Evolutionary conservation across 2,113 vertebrate species (phyloP).

Genomic region (Caranx melampygus): DNA sequence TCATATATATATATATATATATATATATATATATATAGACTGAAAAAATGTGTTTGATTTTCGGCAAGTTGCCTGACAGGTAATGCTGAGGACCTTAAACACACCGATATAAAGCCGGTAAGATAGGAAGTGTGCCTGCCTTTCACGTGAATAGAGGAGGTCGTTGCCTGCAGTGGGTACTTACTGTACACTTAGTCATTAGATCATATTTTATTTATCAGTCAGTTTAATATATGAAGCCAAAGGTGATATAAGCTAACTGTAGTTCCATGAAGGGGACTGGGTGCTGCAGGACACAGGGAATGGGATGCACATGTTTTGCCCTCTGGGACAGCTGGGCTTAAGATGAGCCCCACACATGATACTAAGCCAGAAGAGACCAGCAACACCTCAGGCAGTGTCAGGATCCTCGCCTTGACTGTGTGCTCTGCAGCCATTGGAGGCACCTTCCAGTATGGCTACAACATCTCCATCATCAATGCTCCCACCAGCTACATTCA

Average conservation of each 20-base stretch:
- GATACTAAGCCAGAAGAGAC: conserved; percentile 20
- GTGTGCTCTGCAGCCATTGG: conserved; percentile 90
- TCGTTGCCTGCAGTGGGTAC: too few relatives aligned
- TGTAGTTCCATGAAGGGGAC: background rate
- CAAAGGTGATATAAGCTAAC: too few relatives aligned
- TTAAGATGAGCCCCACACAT: conserved; percentile 41
- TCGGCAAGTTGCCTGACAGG: conserved; percentile 18
- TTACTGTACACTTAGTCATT: too few relatives aligned
- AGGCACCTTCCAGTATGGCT: conserved; percentile 94
- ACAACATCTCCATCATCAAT: conserved; percentile 93
- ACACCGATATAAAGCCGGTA: accelerated
- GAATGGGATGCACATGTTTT: background rate
- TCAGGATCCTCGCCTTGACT: conserved; percentile 83
- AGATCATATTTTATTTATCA: too few relatives aligned
- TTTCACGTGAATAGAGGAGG: background rate
- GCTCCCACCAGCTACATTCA: conserved; percentile 89
- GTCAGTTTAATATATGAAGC: background rate
- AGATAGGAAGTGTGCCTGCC: background rate
- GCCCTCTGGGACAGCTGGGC: background rate
- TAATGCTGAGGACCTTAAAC: background rate
- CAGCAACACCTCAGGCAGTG: conserved; percentile 12
- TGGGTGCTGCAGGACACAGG: background rate
- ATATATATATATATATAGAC: too few relatives aligned
- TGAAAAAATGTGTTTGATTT: too few relatives aligned
- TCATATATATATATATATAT: too few relatives aligned